Base-by-base conservation (phyloP, 2,797 vertebrate species). In the Cichlasoma orientale region DNA sequence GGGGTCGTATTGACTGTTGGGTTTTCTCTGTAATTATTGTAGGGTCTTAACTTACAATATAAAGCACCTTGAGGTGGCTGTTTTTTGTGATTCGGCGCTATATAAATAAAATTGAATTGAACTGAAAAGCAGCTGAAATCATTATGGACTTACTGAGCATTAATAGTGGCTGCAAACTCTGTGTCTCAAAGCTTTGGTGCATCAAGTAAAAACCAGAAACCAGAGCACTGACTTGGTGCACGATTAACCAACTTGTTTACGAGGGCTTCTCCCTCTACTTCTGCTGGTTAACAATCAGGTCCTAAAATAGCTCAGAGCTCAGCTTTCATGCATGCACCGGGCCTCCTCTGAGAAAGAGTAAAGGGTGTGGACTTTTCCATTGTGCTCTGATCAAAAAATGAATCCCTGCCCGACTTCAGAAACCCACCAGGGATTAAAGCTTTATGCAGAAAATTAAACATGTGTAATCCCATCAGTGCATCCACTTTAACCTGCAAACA, bases 291-390 rank as follows among this genome's bases (percentile, higher is more conserved):
- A 87, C 83, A 84, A 87, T 66, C 7, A 61, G 7, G 4, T 18
- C 25, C 44, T 29, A 68, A 50, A 68, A 68, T 50, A 50, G 63
- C 63, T 31, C 29, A 59, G 59, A 74, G 63, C 61, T 90, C 80
- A 77, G 73, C 61, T 68, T 68, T 50, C 44, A 50, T 50, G 63
- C 75, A 80, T 3, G 6, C 31, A 58, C 74, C 56, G 31, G 36
- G 29, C 19, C 6, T 19, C 27, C 69, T 75, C 72, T 63, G 33
- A 71, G 27, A 77, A 80, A 80, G 31, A 44, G 74, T 69, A 29
- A 47, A 75, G 86, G 88, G 86, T 54, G 88, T 84, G 83, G 83
- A 68, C 71, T 5, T 52, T 21, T 56, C 84, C 18, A 85, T 85
- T 90, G 85, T 89, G 11, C 29, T 11, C 4, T 5, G 61, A 77